phyloP scores from a whole-genome alignment of 2,888 invertebrate species.

The Lampropteryx suffumata region DNA sequence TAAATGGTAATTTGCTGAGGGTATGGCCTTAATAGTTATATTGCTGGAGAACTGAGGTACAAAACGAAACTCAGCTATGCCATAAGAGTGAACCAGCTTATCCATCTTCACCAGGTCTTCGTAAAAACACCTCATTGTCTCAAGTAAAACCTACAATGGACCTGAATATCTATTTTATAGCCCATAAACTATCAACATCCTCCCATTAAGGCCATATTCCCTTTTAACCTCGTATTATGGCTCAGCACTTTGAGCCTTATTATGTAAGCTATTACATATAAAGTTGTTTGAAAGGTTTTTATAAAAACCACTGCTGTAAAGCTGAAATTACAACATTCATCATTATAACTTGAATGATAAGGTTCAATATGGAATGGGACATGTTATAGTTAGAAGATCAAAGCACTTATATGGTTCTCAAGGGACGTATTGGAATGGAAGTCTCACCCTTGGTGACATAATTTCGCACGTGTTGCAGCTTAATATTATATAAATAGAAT shows the following conservation, averaged over 20 bases:
- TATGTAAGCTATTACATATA: conserved; percentile 1
- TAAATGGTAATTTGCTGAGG: no score
- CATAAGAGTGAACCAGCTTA: not conserved
- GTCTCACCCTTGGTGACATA: not conserved
- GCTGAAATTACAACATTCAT: not conserved
- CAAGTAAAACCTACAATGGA: conserved; percentile 19
- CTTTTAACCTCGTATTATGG: conserved; percentile 20
- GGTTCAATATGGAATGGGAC: not conserved
- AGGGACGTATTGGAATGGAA: conserved; percentile 13
- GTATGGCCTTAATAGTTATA: no score
- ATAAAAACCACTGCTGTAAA: not conserved
- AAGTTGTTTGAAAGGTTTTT: conserved; percentile 4
- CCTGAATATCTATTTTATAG: conserved; percentile 25
- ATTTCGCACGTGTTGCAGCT: not conserved
- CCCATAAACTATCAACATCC: conserved; percentile 28
- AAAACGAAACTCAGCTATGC: no score
- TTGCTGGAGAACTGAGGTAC: no score
- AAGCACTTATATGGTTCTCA: conserved; percentile 3
- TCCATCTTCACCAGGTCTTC: not conserved
- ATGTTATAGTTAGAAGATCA: not conserved
- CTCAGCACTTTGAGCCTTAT: conserved; percentile 6
- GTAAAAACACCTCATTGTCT: conserved; percentile 23
- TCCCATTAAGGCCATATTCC: conserved; percentile 19
- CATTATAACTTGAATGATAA: not conserved
- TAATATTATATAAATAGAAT: no score